Evolutionary conservation across 2,888 invertebrate species (phyloP).

Genomic region (Cerastoderma edule): DNA sequence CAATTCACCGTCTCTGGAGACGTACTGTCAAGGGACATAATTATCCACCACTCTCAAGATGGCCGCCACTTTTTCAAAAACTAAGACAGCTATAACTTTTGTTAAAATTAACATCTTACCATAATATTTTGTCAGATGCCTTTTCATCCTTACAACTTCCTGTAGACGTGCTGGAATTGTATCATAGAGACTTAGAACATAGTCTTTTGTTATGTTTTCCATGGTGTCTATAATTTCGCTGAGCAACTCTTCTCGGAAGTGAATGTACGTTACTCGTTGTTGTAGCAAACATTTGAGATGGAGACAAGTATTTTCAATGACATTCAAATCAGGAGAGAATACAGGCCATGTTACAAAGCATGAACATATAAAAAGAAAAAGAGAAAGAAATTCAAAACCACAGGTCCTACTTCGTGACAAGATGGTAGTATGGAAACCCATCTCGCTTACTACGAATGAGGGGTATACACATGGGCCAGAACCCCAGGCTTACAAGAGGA

Average conservation of each 20-base stretch:
- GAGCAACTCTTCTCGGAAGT: conserved; percentile 8
- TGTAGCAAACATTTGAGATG: conserved; percentile 2
- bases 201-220: conserved; percentile 17
- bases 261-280: background rate
- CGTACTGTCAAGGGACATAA: no score
- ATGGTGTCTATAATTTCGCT: background rate
- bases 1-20: no score
- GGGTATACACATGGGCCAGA: no score
- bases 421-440: no score
- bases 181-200: background rate
- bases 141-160: conserved; percentile 15
- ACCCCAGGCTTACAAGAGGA: no score
- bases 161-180: background rate
- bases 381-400: no score
- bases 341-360: no score
- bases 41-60: background rate
- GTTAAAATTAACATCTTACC: background rate
- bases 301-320: conserved; percentile 10
- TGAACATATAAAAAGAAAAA: no score
- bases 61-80: background rate
- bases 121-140: conserved; percentile 22
- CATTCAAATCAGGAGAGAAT: conserved; percentile 20
- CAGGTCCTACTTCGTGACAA: no score
- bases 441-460: no score
- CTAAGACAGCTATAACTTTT: background rate